Percentiles rank a stretch among this genome's conserved stretches.
Evolutionary conservation across 2,113 vertebrate species (phyloP).

Genomic region (Corythoichthys haematopterus): DNA sequence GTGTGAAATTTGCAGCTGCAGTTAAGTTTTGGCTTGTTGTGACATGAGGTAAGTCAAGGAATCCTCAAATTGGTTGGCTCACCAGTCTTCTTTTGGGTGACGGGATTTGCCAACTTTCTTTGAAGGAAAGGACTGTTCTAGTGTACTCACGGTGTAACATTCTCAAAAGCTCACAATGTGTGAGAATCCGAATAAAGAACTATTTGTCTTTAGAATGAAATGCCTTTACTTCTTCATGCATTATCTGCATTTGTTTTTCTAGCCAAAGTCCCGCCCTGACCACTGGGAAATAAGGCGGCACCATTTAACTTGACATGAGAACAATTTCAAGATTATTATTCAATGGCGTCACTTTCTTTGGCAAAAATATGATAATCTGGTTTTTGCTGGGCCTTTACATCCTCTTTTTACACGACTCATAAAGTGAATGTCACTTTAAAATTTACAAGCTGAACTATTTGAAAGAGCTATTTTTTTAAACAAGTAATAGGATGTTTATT

Average conservation of each 20-base stretch:
- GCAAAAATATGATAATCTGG: constrained; percentile 11
- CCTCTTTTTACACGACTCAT: neutral
- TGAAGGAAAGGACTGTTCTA: constrained; percentile 9
- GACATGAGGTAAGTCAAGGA: constrained; percentile 19
- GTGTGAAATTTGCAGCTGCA: constrained; percentile 13
- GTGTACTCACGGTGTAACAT: constrained; percentile 49
- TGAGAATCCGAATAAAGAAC: constrained; percentile 49
- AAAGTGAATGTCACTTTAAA: neutral
- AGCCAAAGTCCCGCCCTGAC: constrained; percentile 39
- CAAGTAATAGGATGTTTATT: no score
- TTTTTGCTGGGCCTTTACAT: constrained; percentile 24
- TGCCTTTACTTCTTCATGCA: neutral
- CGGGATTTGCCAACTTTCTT: constrained; percentile 26
- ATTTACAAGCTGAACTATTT: neutral
- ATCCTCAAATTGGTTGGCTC: constrained; percentile 15
- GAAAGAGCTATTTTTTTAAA: neutral
- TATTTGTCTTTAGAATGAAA: neutral
- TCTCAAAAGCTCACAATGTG: constrained; percentile 45
- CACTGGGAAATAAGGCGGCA: constrained; percentile 40
- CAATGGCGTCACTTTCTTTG: constrained; percentile 43
- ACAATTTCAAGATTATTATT: constrained; percentile 23
- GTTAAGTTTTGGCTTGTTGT: constrained; percentile 21
- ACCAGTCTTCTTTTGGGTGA: constrained; percentile 19
- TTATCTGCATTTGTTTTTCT: neutral
- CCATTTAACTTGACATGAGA: constrained; percentile 25